Evolutionary conservation across 2,113 vertebrate genomes (phyloP), one percentile per base, ranked within the genome.

Genomic region (Sinosuthora webbiana): DNA sequence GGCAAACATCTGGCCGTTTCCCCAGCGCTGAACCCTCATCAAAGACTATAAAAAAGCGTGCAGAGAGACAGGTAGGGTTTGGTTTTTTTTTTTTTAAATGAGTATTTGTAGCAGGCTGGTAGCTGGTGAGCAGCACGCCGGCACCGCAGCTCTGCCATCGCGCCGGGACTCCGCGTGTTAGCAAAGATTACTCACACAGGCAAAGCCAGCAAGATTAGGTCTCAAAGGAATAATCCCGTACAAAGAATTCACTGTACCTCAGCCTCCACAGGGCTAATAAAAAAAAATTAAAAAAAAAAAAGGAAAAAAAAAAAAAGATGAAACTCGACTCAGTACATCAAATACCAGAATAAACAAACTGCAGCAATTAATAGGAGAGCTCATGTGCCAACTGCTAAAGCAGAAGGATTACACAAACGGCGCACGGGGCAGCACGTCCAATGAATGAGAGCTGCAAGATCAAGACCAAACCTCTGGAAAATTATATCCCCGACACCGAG

Each of bases 181-280:
- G 76, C 41, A 89, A 53, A 93, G 94, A 96, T 95, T 96, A 78
- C 94, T 89, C 96, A 71, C 2, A 92, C 73, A 27, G 84, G 86
- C 86, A 53, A 78, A 80, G 49, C 63, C 41, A 19, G 92, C 94
- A 90, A 96, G 94, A 92, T 88, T 81, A 86, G 86, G 93, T 94
- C 96, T 90, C 93, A 45, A 60, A 94, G 93, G 95, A 97, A 94
- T 94, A 89, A 92, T 81, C 86, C 62, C 65, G 3, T 52, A 97
- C 95, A 97, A 97, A 96, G 96, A 93, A 90, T 84, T 87, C 96
- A 75, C 92, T 96, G 94, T 96, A 92, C 83, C 76, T 90, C 95
- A 93, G 90, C 79, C 87, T 95, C 85, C 90, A 88, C 75, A 18
- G 68, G 79, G 90, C 94, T 96, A 88, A 93, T 80, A 93, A 91